phyloP scores from a whole-genome alignment of 2,797 vertebrate genomes.

The Cygnus olor region DNA sequence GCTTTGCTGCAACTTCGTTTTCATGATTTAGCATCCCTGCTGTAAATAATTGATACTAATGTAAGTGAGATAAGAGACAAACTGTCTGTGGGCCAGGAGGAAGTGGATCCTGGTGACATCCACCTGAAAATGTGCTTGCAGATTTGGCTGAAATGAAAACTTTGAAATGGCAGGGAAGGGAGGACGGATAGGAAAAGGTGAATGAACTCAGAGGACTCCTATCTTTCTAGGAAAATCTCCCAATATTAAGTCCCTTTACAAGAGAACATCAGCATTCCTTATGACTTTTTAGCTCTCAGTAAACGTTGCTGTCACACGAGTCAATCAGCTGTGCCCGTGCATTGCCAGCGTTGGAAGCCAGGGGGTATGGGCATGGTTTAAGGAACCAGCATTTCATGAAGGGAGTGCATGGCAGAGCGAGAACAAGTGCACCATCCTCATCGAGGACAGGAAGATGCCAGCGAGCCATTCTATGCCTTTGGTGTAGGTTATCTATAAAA shows the following conservation, averaged over 20 bases:
- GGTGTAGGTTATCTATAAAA: background rate
- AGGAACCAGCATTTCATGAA: background rate
- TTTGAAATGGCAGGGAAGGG: background rate
- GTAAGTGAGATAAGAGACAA: constrained; percentile 63
- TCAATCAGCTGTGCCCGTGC: background rate
- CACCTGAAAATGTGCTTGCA: constrained; percentile 41
- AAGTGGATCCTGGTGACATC: constrained; percentile 59
- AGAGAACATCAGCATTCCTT: background rate
- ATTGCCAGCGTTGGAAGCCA: background rate
- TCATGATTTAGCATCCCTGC: constrained; percentile 40
- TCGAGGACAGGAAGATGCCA: background rate
- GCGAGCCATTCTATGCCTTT: constrained; percentile 16
- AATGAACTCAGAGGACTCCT: background rate
- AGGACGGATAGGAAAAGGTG: background rate
- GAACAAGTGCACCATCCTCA: background rate
- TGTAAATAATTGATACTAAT: constrained; percentile 57
- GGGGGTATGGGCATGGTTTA: background rate
- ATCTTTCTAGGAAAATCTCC: background rate
- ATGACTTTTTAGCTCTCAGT: background rate
- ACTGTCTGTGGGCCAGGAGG: constrained; percentile 53
- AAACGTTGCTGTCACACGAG: background rate
- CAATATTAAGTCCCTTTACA: background rate
- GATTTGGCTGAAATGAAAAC: constrained; percentile 7
- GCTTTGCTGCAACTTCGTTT: background rate
- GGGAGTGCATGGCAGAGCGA: background rate